Percentiles rank a stretch among this genome's conserved stretches.
These are phyloP conservation scores for Caracal caracal DNA, from an alignment of 2,113 vertebrate genomes.

Conservation along the genomic window DNA sequence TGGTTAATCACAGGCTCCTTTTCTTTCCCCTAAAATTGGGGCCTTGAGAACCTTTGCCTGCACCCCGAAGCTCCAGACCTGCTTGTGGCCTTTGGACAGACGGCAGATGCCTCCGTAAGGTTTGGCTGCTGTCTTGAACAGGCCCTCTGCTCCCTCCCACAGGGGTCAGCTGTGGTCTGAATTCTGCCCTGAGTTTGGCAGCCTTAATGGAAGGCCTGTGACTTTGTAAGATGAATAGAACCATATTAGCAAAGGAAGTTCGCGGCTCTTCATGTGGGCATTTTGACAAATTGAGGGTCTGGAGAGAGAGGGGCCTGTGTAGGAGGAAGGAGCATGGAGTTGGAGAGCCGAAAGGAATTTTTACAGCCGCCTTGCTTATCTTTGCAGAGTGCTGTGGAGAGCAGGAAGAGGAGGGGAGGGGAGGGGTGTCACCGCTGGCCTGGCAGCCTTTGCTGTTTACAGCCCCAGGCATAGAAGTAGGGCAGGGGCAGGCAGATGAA, in stretches of 20 bases:
- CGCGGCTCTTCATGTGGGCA: neutral
- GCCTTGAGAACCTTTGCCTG: neutral
- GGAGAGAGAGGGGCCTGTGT: neutral
- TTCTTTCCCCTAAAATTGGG: neutral
- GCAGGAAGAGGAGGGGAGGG: neutral
- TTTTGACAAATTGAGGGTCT: neutral
- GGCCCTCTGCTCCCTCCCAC: neutral
- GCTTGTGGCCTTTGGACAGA: neutral
- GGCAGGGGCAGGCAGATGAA: neutral
- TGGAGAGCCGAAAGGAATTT: neutral
- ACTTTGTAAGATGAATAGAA: conserved; percentile 16
- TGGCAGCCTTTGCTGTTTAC: neutral
- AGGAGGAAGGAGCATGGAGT: neutral
- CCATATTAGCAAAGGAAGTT: neutral
- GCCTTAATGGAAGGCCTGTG: neutral
- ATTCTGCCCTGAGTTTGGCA: neutral
- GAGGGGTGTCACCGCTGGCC: neutral
- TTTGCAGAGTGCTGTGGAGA: neutral
- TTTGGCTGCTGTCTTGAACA: neutral
- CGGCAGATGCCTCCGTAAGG: neutral
- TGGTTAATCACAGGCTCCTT: neutral
- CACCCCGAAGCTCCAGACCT: neutral
- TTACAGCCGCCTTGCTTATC: conserved; percentile 16
- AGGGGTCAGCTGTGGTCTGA: neutral
- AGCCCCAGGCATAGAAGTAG: neutral